Percentiles rank a stretch among this genome's conserved stretches.
Evolutionary conservation across 2,113 vertebrate species (phyloP).

Genomic region (Aegypius monachus): DNA sequence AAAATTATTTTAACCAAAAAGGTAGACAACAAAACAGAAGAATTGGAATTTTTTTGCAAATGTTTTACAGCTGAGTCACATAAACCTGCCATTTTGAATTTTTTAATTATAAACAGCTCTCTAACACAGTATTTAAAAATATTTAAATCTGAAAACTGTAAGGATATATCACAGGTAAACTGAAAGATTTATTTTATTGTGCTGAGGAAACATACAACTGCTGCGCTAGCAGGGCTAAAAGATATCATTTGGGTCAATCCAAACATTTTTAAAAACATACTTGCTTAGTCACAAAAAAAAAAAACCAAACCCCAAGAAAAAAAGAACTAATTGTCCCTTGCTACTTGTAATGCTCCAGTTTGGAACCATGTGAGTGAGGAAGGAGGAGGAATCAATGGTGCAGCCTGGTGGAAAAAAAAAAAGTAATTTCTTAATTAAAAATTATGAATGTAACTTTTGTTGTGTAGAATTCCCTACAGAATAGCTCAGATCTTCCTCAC

Average conservation of each 20-base stretch:
- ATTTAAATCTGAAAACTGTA: neutral
- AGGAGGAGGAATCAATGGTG: neutral
- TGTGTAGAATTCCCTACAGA: constrained; percentile 55
- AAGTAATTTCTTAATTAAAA: constrained; percentile 67
- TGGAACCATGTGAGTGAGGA: neutral
- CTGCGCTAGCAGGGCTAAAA: neutral
- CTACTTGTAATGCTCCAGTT: neutral
- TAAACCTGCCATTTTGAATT: neutral
- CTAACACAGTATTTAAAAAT: neutral
- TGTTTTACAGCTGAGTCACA: neutral
- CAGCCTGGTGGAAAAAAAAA: neutral
- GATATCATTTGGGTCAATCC: neutral
- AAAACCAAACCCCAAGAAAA: neutral
- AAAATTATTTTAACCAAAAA: neutral
- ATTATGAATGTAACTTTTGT: constrained; percentile 66
- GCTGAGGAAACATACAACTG: neutral
- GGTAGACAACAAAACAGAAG: neutral
- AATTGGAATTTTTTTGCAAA: neutral
- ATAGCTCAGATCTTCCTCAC: constrained; percentile 33
- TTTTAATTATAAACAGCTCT: neutral
- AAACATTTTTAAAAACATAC: neutral
- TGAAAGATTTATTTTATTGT: neutral
- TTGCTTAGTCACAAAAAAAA: neutral
- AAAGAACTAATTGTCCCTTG: neutral
- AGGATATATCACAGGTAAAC: neutral